Percentiles rank a stretch among this genome's conserved stretches.
Evolutionary conservation across 2,888 invertebrate genomes (phyloP).

Genomic region (Trichopoda pennipes): DNA sequence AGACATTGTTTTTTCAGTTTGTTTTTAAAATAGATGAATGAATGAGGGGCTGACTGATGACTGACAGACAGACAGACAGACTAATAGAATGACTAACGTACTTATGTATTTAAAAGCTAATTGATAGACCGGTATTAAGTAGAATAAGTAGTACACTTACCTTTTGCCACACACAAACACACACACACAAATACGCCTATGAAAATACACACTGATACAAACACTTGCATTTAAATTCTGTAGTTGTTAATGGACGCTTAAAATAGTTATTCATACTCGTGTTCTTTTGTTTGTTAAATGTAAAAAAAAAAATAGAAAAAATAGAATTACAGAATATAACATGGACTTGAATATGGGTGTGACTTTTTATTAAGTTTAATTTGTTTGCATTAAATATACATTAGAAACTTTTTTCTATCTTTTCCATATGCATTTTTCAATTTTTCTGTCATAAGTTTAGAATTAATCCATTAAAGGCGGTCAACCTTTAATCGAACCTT

Average conservation of each 20-base stretch:
- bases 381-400: too few species aligned
- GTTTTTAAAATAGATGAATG: constrained; percentile 23
- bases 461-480: too few species aligned
- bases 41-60: constrained; percentile 24
- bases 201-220: background rate
- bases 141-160: constrained; percentile 36
- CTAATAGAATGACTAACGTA: constrained; percentile 22
- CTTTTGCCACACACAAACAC: constrained; percentile 4
- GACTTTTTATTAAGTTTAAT: constrained; percentile 6
- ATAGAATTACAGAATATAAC: constrained; percentile 21
- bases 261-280: constrained; percentile 16
- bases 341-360: constrained; percentile 58
- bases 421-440: background rate
- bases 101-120: constrained; percentile 1
- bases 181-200: too few species aligned
- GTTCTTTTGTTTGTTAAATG: constrained; percentile 6
- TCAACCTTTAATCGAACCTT: too few species aligned
- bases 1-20: constrained; percentile 39
- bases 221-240: background rate
- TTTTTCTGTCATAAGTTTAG: too few species aligned
- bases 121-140: constrained; percentile 20
- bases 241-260: constrained; percentile 47
- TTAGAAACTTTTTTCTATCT: background rate
- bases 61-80: constrained; percentile 38
- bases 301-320: background rate